A percentile compares a stretch with the other conserved stretches of the same genome.
phyloP scores from a whole-genome alignment of 2,113 vertebrate genomes.

The Chamaea fasciata region DNA sequence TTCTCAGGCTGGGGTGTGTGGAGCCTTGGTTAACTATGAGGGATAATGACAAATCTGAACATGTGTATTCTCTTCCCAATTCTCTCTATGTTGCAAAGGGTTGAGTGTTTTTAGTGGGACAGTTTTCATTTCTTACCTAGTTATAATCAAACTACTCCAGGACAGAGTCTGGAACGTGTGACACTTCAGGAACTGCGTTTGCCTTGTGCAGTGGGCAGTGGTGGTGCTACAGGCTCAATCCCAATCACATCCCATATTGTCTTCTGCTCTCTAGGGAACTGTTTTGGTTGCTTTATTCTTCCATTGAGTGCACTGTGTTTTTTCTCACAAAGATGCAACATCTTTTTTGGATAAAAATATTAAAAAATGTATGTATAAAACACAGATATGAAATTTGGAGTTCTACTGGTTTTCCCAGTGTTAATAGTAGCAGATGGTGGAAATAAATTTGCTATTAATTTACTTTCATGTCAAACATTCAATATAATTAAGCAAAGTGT shows the following conservation, averaged over 20 bases:
- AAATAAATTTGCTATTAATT: constrained; percentile 57
- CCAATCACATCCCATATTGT: not conserved
- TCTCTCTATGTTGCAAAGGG: not conserved
- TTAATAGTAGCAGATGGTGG: constrained; percentile 29
- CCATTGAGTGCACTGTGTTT: not conserved
- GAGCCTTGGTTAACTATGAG: not conserved
- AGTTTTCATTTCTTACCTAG: not conserved
- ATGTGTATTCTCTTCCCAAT: not conserved
- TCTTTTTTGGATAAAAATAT: not conserved
- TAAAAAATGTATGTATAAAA: not conserved
- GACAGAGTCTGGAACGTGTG: accelerated
- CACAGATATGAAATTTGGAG: not conserved
- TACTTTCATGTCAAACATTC: constrained; percentile 56
- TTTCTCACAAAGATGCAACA: not conserved
- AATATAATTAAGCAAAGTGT: constrained; percentile 59
- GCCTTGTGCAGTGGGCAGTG: not conserved
- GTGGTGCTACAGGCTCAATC: not conserved
- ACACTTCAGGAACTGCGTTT: not conserved
- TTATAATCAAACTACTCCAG: not conserved
- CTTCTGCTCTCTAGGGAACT: not conserved
- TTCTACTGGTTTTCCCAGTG: not conserved
- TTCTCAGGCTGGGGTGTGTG: not conserved
- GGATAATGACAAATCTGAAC: not conserved
- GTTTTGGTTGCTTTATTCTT: not conserved
- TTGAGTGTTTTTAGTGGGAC: not conserved